Evolutionary conservation across 2,797 vertebrate genomes (phyloP).

Genomic region (Alosa sapidissima): DNA sequence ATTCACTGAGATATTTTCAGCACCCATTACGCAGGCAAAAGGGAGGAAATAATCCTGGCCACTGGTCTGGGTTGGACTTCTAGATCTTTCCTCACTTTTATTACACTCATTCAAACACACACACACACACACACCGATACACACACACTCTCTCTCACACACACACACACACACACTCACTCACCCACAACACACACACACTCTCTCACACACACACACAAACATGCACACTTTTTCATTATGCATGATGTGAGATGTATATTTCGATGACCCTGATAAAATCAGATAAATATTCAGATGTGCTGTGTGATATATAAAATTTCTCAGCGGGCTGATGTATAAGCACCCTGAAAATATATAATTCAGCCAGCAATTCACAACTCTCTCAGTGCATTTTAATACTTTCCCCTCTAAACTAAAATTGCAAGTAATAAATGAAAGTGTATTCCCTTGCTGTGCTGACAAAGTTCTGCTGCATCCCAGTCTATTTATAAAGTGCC

Average conservation of each 20-base stretch:
- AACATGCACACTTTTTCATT: constrained; percentile 1
- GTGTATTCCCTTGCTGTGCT: neutral
- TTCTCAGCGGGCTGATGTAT: neutral
- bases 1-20: neutral
- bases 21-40: neutral
- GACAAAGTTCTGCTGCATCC: neutral
- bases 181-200: neutral
- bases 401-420: neutral
- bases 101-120: neutral
- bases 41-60: neutral
- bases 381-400: neutral
- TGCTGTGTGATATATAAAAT: constrained; percentile 4
- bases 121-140: neutral
- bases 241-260: neutral
- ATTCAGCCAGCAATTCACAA: neutral
- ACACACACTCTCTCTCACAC: neutral
- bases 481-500: neutral
- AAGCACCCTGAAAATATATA: neutral
- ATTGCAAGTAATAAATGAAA: constrained; percentile 10
- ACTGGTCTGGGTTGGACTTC: neutral
- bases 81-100: neutral
- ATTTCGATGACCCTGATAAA: constrained; percentile 15
- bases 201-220: neutral
- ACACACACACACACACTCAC: neutral
- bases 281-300: constrained; percentile 19